phyloP scores from a whole-genome alignment of 2,113 vertebrate genomes.

The Oncorhynchus keta region DNA sequence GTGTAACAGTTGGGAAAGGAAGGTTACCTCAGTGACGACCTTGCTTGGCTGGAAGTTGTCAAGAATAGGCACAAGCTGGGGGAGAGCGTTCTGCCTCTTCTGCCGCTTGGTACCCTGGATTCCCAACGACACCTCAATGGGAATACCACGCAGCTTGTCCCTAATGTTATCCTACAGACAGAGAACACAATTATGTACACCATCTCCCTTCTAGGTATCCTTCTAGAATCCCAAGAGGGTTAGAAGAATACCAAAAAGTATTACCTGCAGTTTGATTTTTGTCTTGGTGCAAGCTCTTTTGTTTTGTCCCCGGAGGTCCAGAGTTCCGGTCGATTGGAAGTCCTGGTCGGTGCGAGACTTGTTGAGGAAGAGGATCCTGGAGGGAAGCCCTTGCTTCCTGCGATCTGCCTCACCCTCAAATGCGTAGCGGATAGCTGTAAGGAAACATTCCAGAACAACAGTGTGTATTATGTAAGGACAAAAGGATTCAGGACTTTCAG shows the following conservation, averaged over 20 bases:
- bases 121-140: constrained; percentile 80
- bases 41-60: constrained; percentile 79
- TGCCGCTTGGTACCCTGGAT: constrained; percentile 73
- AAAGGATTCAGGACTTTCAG: not conserved
- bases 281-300: constrained; percentile 73
- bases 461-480: not conserved
- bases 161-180: constrained; percentile 84
- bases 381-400: constrained; percentile 76
- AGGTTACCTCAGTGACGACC: constrained; percentile 75
- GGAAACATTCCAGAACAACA: constrained; percentile 8
- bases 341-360: constrained; percentile 66
- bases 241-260: not conserved
- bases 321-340: constrained; percentile 70
- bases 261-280: constrained; percentile 82
- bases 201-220: not conserved
- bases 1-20: not conserved
- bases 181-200: constrained; percentile 14
- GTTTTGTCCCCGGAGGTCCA: constrained; percentile 82
- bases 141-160: constrained; percentile 90
- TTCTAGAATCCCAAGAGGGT: not conserved
- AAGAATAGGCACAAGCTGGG: constrained; percentile 81
- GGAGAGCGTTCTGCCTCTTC: constrained; percentile 73
- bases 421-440: constrained; percentile 77
- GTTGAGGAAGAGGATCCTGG: constrained; percentile 81
- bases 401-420: constrained; percentile 84